Evolutionary conservation across 2,113 vertebrate genomes (phyloP).

Genomic region (Mus pahari): DNA sequence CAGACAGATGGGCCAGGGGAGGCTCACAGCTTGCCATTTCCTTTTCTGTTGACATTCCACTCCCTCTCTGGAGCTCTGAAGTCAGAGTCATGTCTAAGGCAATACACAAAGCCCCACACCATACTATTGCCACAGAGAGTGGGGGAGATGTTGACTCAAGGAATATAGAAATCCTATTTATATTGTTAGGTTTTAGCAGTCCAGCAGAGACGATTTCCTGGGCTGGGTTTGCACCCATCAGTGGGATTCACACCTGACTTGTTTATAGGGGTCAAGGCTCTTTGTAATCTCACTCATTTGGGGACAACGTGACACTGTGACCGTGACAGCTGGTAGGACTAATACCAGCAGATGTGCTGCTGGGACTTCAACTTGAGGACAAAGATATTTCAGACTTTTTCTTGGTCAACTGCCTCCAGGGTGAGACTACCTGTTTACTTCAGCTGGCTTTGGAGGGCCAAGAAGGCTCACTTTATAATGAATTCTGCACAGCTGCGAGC

Average conservation of each 20-base stretch:
- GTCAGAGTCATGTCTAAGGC: slow-evolving; percentile 12
- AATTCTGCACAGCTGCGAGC: background rate
- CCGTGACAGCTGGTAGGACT: slow-evolving; percentile 73
- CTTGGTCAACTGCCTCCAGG: background rate
- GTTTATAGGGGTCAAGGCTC: slow-evolving; percentile 81
- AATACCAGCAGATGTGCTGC: slow-evolving; percentile 50
- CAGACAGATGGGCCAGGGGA: background rate
- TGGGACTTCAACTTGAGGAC: slow-evolving; percentile 63
- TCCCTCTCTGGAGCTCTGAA: slow-evolving; percentile 36
- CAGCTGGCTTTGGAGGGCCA: background rate
- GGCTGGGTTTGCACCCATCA: slow-evolving; percentile 57
- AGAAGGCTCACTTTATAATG: background rate
- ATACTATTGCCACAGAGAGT: background rate
- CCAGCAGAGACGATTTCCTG: slow-evolving; percentile 54
- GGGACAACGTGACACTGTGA: slow-evolving; percentile 71
- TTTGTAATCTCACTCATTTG: slow-evolving; percentile 69
- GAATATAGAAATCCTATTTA: background rate
- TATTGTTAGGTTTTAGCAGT: slow-evolving; percentile 10
- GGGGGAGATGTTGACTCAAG: slow-evolving; percentile 5
- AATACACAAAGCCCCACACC: background rate
- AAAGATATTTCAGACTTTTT: background rate
- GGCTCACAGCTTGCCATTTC: background rate
- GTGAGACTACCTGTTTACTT: slow-evolving; percentile 46
- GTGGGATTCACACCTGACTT: slow-evolving; percentile 83
- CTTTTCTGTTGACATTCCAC: slow-evolving; percentile 6